Evolutionary conservation across 2,113 vertebrate species (phyloP), one percentile per base, ranked within the genome.

Genomic region (Nothobranchius furzeri): DNA sequence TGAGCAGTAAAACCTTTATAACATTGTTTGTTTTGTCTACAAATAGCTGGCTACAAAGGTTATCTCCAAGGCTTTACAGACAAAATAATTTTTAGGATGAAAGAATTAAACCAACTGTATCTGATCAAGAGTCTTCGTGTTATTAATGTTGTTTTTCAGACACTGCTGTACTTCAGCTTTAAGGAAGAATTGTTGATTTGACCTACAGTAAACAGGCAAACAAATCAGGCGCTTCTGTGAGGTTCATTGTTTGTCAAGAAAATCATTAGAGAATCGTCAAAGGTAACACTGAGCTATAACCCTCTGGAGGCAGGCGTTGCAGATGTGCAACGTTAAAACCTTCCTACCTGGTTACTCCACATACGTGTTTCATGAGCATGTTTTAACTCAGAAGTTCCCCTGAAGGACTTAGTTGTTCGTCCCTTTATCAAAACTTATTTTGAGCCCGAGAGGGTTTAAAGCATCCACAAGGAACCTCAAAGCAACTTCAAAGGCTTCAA

Each of bases 21-120:
- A 69, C 47, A 48, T 20, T 67, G 61, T 74, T 81, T 79, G 73
- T 62, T 73, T 77, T 49, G 51, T 70, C 73, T 67, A 56, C n/a
- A 13, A 30, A 25, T 30, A 9, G 25, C 8, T n/a, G 0, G 20
- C 59, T 37, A 14, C 60, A 77, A 87, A 80, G 78, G 50, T 71
- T 63, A 68, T 75, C 70, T 56, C 64, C 60, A 77, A 20, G 20
- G 20, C 20, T 30, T 30, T 30, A 45, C n/a, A 20, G 25, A 7
- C 54, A 60, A 7, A 6, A 9, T 53, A 14, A 3, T 51, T 0
- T 1, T 42, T 65, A 20, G 25, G 1, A 1, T 12, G 36, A 57
- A 57, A 57, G 9, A 37, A 60, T 3, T 4, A 30, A 15, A 47
- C 8, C 15, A 30, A 35, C 3, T 60, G 42, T 5, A 30, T 24